These are phyloP conservation scores for Yponomeuta plumbellus DNA, from an alignment of 2,888 invertebrate species.

Conservation along the genomic window DNA sequence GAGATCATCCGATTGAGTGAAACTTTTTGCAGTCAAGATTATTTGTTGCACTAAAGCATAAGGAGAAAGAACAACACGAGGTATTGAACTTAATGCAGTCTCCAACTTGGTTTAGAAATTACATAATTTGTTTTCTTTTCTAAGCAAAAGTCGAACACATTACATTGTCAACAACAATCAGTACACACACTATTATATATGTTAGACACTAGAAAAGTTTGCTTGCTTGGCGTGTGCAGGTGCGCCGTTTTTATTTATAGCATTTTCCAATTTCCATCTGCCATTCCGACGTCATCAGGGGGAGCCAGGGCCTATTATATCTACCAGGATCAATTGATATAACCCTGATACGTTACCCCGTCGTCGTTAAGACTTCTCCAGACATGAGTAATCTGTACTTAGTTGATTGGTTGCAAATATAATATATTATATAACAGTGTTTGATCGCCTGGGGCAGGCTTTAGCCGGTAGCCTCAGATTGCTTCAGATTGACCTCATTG, in stretches of 20 bases:
- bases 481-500: constrained; percentile 62
- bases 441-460: constrained; percentile 30
- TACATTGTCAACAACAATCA: neutral
- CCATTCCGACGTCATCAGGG: constrained; percentile 16
- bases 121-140: neutral
- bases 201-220: neutral
- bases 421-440: neutral
- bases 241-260: constrained; percentile 15
- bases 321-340: constrained; percentile 53
- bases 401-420: neutral
- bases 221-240: neutral
- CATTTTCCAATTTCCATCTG: constrained; percentile 12
- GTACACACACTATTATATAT: neutral
- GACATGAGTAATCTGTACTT: neutral
- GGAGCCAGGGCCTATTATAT: constrained; percentile 22
- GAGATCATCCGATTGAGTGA: neutral
- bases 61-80: too few species aligned
- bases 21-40: neutral
- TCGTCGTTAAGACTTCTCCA: constrained; percentile 27
- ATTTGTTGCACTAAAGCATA: neutral
- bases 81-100: too few species aligned
- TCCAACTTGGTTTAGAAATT: too few species aligned
- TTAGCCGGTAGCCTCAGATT: constrained; percentile 69
- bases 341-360: constrained; percentile 55
- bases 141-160: neutral